Percentiles rank a stretch among this genome's conserved stretches.
Conservation (phyloP, 2,113 vertebrate genomes). For the Taxidea taxus region DNA sequence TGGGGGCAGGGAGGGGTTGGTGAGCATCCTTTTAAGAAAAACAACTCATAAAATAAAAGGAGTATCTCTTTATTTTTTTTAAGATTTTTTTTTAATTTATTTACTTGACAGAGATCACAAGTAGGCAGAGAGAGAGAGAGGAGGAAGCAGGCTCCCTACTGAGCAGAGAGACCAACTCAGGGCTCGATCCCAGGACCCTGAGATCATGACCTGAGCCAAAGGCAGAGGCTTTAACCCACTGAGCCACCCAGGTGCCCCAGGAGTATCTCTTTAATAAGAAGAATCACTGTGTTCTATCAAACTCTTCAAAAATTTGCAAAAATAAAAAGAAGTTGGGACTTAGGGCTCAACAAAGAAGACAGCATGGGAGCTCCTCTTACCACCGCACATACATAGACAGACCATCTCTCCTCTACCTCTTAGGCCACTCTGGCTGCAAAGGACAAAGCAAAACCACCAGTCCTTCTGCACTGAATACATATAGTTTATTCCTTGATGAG, state of each 20-base stretch:
- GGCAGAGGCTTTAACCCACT: too few species aligned
- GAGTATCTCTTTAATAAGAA: neutral
- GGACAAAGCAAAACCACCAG: neutral
- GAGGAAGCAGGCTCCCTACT: too few species aligned
- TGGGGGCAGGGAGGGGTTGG: neutral
- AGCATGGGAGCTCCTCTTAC: neutral
- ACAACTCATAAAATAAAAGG: neutral
- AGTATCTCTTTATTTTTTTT: neutral
- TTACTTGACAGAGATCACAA: too few species aligned
- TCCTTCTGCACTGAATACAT: neutral
- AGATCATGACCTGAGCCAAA: too few species aligned
- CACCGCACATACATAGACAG: neutral
- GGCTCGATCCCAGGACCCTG: too few species aligned
- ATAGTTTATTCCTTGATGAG: neutral
- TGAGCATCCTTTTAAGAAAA: neutral
- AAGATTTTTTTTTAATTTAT: too few species aligned
- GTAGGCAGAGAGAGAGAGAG: too few species aligned
- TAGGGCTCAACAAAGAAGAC: neutral
- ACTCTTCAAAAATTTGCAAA: conserved; percentile 4
- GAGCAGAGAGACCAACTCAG: too few species aligned
- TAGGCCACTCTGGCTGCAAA: neutral
- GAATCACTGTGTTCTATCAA: neutral
- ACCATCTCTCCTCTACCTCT: neutral
- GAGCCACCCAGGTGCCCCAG: too few species aligned
- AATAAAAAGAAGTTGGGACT: neutral